Evolutionary conservation across 2,797 vertebrate species (phyloP).

Genomic region (Psittacula derbiana): DNA sequence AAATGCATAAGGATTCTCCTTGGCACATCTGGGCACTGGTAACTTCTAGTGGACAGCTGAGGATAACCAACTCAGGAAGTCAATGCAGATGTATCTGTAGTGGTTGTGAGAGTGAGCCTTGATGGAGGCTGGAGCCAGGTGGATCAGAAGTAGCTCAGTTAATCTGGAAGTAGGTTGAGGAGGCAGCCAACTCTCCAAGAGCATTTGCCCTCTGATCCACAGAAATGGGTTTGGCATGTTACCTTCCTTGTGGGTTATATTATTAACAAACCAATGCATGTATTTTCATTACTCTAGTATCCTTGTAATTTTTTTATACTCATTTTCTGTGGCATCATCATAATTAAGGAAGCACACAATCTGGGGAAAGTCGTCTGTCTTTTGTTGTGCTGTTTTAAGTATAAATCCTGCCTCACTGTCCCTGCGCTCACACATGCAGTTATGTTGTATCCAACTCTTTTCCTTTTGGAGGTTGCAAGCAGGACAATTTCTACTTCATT

Average conservation of each 20-base stretch:
- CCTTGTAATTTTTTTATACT: background rate
- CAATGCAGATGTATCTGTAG: background rate
- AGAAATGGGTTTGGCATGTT: background rate
- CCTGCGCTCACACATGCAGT: background rate
- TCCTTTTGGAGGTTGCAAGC: background rate
- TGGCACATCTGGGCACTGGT: fast-evolving
- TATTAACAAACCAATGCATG: background rate
- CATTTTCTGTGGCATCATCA: background rate
- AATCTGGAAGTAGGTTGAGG: background rate
- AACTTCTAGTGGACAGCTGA: background rate
- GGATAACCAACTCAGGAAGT: background rate
- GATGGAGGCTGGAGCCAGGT: background rate
- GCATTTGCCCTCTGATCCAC: background rate
- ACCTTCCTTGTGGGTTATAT: background rate
- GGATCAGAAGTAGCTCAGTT: background rate
- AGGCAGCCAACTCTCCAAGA: background rate
- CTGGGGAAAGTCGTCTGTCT: background rate
- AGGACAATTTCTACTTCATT: background rate
- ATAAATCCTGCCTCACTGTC: background rate
- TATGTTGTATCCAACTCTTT: background rate
- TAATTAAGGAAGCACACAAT: background rate
- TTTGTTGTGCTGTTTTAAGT: background rate
- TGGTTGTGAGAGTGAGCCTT: fast-evolving
- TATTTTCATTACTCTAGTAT: background rate
- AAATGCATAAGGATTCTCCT: fast-evolving